These are phyloP conservation scores for Norana najaformis DNA, from an alignment of 2,888 invertebrate species.

Conservation along the genomic window DNA sequence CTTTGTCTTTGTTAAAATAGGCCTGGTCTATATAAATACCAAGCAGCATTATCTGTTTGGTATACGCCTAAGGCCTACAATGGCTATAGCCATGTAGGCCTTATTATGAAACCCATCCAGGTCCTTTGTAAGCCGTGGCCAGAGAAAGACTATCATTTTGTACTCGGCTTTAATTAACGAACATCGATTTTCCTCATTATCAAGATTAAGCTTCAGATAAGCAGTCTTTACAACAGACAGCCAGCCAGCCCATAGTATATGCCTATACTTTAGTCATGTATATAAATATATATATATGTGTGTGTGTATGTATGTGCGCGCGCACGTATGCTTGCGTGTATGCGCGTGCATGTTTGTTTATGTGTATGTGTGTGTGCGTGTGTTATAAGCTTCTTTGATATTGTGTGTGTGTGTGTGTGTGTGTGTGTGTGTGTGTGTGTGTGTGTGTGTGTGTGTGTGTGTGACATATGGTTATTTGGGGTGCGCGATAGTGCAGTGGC, in stretches of 20 bases:
- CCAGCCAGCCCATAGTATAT: not conserved
- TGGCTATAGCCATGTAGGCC: slow-evolving; percentile 4
- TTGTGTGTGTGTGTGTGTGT: too few species aligned
- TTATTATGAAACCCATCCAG: not conserved
- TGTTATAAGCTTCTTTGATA: too few species aligned
- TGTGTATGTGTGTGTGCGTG: too few species aligned
- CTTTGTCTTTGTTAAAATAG: slow-evolving; percentile 9
- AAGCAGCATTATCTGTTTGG: not conserved
- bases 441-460: too few species aligned
- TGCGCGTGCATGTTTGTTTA: too few species aligned
- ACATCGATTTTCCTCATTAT: not conserved
- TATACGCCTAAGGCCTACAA: slow-evolving; percentile 5
- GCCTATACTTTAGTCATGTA: too few species aligned
- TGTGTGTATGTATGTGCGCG: too few species aligned
- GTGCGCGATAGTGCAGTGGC: too few species aligned
- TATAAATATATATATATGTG: too few species aligned
- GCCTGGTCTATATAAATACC: slow-evolving; percentile 13
- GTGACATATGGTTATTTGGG: too few species aligned
- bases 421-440: too few species aligned
- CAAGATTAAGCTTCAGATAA: not conserved
- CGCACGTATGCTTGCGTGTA: too few species aligned
- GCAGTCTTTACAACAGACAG: not conserved
- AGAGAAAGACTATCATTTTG: not conserved
- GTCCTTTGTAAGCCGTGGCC: slow-evolving; percentile 4
- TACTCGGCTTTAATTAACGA: not conserved